Conservation (phyloP, 1,140 invertebrate species). For the Trachelipus rathkii region DNA sequence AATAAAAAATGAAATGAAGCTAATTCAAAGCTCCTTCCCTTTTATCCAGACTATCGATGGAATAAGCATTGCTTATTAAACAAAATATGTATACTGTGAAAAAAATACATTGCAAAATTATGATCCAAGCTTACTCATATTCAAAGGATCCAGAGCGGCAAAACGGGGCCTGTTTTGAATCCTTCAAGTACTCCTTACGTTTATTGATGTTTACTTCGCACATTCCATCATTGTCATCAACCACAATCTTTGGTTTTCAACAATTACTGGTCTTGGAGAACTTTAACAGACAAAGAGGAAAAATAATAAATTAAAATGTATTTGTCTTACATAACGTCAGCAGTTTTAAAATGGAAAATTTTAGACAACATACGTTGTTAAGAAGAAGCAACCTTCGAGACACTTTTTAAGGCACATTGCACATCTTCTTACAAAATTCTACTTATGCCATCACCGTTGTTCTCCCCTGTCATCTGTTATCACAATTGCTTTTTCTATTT, state of each 20-base stretch:
- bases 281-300: slow-evolving; percentile 51
- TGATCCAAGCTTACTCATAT: slow-evolving; percentile 62
- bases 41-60: no score
- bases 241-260: slow-evolving; percentile 38
- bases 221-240: slow-evolving; percentile 44
- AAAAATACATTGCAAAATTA: no score
- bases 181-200: slow-evolving; percentile 42
- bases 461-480: slow-evolving; percentile 91
- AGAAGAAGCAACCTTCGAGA: slow-evolving; percentile 85
- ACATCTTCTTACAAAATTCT: slow-evolving; percentile 86
- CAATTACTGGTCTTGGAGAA: slow-evolving; percentile 52
- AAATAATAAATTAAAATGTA: no score
- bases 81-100: no score
- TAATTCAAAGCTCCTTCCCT: no score
- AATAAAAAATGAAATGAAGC: no score
- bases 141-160: slow-evolving; percentile 84
- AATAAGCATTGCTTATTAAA: no score
- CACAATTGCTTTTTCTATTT: slow-evolving; percentile 86
- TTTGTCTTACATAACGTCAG: no score
- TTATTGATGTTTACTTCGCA: slow-evolving; percentile 45
- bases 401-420: slow-evolving; percentile 85
- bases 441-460: slow-evolving; percentile 94
- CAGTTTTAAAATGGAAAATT: no score
- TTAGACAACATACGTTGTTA: slow-evolving; percentile 68
- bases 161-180: slow-evolving; percentile 73